Base-by-base conservation (phyloP, 2,888 invertebrate species). In the Limnephilus marmoratus region DNA sequence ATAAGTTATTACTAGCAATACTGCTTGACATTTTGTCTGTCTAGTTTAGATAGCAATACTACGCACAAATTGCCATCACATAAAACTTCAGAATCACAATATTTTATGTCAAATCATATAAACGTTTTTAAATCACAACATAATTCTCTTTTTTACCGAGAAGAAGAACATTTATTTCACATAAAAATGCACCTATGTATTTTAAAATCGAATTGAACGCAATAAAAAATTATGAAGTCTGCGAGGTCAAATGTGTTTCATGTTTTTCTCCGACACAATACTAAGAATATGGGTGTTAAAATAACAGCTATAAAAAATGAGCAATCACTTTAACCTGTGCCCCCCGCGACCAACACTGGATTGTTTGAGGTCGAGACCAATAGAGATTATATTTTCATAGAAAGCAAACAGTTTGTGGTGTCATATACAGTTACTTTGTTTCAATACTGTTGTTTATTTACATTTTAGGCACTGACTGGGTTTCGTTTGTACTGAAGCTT, bases 291-390 rank as follows among this genome's bases (percentile, higher is more conserved):
- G 37, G 24, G 2, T 37, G 83, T 4, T 68, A n/a, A 68, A 83
- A 83, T 34, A 83, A 34, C 82, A 15, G 37, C 34, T 34, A 83
- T 83, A 24, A 83, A 83, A 83, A 83, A 41, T 34, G 24, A 34
- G 83, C n/a, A 24, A 83, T 83, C 83, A 83, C 37, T 83, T 83
- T 83, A 83, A 37, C 83, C 83, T 83, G 37, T 34, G 37, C 24
- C 37, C 34, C 37, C 34, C 15, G 34, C 24, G n/a, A 3, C 24
- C 37, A 37, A 37, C 37, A 15, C 9, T 34, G 49, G 49, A 83
- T 37, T n/a, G 68, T n/a, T 24, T n/a, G 68, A 53, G 53, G 53
- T 18, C 18, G 53, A 53, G 53, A 53, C 18, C 53, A 53, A 53
- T 53, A 53, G 18, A 68, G n/a, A 68, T 68, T 68, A 9, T n/a